phyloP scores from a whole-genome alignment of 2,888 invertebrate species.

The Galerucella pusilla region DNA sequence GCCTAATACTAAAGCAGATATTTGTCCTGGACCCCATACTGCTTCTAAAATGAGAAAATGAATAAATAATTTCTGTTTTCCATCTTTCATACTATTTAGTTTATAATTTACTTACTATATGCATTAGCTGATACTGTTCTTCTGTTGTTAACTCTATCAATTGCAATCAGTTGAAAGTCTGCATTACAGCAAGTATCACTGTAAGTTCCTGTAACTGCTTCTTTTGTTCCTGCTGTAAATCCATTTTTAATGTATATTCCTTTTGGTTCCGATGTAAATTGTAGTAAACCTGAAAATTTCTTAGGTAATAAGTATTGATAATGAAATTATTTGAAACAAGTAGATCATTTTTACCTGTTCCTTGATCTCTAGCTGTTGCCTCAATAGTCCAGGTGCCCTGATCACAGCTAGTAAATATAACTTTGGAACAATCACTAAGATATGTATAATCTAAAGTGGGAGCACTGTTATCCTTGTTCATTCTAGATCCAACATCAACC shows the following conservation, averaged over 20 bases:
- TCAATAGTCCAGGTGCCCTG: conserved; percentile 78
- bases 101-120: conserved; percentile 53
- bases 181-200: conserved; percentile 80
- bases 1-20: conserved; percentile 79
- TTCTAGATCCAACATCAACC: conserved; percentile 61
- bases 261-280: conserved; percentile 69
- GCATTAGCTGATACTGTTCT: conserved; percentile 73
- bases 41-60: conserved; percentile 54
- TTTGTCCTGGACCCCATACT: conserved; percentile 63
- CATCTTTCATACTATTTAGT: conserved; percentile 16
- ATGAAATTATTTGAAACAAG: neutral
- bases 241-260: conserved; percentile 73
- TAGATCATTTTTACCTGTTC: conserved; percentile 67
- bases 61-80: neutral
- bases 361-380: conserved; percentile 73
- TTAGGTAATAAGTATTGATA: neutral
- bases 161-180: conserved; percentile 74
- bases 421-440: conserved; percentile 64
- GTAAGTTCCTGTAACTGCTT: conserved; percentile 75
- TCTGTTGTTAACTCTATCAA: conserved; percentile 76
- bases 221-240: conserved; percentile 76
- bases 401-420: conserved; percentile 69
- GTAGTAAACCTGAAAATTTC: conserved; percentile 68
- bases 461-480: conserved; percentile 48
- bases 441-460: conserved; percentile 59